These are phyloP conservation scores for Teleogryllus oceanicus DNA, from an alignment of 2,888 invertebrate genomes.

Conservation along the genomic window DNA sequence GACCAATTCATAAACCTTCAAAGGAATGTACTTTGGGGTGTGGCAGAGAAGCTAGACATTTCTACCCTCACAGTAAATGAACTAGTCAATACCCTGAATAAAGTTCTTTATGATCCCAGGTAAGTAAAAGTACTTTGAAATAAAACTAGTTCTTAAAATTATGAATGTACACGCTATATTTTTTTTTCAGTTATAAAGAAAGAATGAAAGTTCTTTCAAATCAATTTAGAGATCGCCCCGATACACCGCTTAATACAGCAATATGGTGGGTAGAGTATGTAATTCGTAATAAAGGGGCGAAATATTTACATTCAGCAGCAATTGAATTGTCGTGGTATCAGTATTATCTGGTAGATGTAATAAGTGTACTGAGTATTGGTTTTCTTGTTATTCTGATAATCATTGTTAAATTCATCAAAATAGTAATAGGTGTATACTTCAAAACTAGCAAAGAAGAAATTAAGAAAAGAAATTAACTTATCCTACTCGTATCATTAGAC, in stretches of 20 bases:
- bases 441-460: not conserved
- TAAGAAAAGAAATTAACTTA: no score
- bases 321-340: constrained; percentile 41
- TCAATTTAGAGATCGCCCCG: constrained; percentile 38
- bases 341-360: constrained; percentile 41
- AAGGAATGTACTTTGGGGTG: constrained; percentile 42
- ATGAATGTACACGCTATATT: not conserved
- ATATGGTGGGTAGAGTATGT: constrained; percentile 41
- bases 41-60: constrained; percentile 42
- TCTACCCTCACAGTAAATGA: constrained; percentile 39
- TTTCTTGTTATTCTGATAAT: not conserved
- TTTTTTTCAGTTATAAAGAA: constrained; percentile 38
- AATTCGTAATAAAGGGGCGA: constrained; percentile 40
- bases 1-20: constrained; percentile 47
- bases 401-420: not conserved
- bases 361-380: not conserved
- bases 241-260: constrained; percentile 38
- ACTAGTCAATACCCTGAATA: constrained; percentile 40
- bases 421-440: not conserved
- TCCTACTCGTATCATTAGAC: no score
- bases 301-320: constrained; percentile 40
- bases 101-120: constrained; percentile 41
- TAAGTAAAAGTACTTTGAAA: constrained; percentile 35
- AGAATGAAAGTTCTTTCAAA: constrained; percentile 35
- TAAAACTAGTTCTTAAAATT: not conserved